phyloP scores from a whole-genome alignment of 2,797 vertebrate genomes.

The Parauchenoglanis punctatus region DNA sequence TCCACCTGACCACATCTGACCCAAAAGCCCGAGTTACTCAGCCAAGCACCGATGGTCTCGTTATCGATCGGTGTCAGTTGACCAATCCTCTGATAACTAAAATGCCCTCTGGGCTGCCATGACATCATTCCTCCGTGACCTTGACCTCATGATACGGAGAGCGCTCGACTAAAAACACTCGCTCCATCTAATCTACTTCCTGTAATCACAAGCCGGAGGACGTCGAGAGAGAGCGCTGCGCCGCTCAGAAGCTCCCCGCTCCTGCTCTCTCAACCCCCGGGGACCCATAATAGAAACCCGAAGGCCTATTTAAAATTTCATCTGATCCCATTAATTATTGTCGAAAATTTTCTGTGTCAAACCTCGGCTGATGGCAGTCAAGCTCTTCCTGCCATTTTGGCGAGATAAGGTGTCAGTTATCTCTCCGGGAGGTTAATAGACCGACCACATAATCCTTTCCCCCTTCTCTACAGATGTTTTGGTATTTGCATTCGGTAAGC shows the following conservation, averaged over 20 bases:
- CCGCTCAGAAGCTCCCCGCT: slow-evolving; percentile 31
- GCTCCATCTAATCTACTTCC: slow-evolving; percentile 18
- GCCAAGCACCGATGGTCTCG: slow-evolving; percentile 36
- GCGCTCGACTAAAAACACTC: slow-evolving; percentile 25
- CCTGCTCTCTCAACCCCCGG: slow-evolving; percentile 51
- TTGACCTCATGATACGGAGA: slow-evolving; percentile 49
- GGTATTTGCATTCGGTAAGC: slow-evolving; percentile 69
- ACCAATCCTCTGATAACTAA: slow-evolving; percentile 53
- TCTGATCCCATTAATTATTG: slow-evolving; percentile 68
- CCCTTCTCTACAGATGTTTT: slow-evolving; percentile 65
- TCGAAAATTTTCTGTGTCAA: slow-evolving; percentile 62
- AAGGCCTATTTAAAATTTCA: slow-evolving; percentile 66
- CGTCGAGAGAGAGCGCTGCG: slow-evolving; percentile 15
- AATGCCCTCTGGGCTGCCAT: slow-evolving; percentile 53
- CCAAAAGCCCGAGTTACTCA: slow-evolving; percentile 52
- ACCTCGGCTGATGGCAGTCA: slow-evolving; percentile 60
- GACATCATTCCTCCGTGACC: slow-evolving; percentile 59
- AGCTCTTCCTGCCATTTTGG: slow-evolving; percentile 63
- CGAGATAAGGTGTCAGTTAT: slow-evolving; percentile 68
- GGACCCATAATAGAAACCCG: slow-evolving; percentile 60
- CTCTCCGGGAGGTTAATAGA: slow-evolving; percentile 69
- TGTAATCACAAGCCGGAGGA: slow-evolving; percentile 20
- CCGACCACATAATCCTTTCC: slow-evolving; percentile 65
- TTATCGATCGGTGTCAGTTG: slow-evolving; percentile 59
- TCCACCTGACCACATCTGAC: slow-evolving; percentile 59